phyloP scores from a whole-genome alignment of 2,888 invertebrate genomes.

The Synergus umbraculus region DNA sequence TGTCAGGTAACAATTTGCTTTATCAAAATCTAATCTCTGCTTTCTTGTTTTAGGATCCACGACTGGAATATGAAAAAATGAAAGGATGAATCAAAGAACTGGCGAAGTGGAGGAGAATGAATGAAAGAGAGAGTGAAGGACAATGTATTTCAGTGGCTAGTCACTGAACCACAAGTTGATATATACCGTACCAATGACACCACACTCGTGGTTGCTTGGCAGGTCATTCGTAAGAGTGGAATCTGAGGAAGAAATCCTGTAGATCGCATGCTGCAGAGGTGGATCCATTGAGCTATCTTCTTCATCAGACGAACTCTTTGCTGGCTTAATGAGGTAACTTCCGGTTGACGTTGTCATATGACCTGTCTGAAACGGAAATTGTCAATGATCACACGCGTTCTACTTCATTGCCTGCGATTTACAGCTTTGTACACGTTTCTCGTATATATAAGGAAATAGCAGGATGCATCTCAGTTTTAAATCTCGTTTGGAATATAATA shows the following conservation, averaged over 20 bases:
- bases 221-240: slow-evolving; percentile 54
- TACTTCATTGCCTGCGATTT: slow-evolving; percentile 13
- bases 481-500: slow-evolving; percentile 18
- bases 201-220: slow-evolving; percentile 62
- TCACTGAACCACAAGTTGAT: slow-evolving; percentile 19
- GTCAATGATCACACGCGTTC: slow-evolving; percentile 28
- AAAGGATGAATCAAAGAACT: slow-evolving; percentile 22
- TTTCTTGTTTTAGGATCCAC: background rate
- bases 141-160: slow-evolving; percentile 28
- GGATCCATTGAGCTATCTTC: slow-evolving; percentile 70
- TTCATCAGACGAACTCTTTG: slow-evolving; percentile 76
- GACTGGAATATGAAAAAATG: background rate
- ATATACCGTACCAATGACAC: slow-evolving; percentile 68
- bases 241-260: slow-evolving; percentile 59
- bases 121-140: slow-evolving; percentile 7
- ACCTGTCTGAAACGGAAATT: slow-evolving; percentile 81
- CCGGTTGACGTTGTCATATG: slow-evolving; percentile 84
- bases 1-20: background rate
- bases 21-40: background rate
- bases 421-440: background rate
- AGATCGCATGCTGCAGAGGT: slow-evolving; percentile 71
- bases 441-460: background rate
- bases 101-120: background rate
- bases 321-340: slow-evolving; percentile 84
- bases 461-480: slow-evolving; percentile 8